phyloP scores from a whole-genome alignment of 2,888 invertebrate species.

The Ariolimax columbianus region DNA sequence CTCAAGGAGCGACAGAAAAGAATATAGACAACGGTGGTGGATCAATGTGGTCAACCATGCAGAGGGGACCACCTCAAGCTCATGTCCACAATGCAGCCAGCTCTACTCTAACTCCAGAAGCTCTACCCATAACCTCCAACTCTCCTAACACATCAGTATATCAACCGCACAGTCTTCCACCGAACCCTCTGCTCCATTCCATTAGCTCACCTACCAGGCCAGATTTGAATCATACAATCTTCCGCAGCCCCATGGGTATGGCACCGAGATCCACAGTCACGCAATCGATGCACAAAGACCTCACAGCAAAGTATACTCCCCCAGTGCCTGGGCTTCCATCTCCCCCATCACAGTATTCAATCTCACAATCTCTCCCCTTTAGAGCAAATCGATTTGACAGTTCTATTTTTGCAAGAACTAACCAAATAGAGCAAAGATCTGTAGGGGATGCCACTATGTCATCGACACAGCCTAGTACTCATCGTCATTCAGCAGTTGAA shows the following conservation, averaged over 20 bases:
- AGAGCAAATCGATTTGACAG: conserved; percentile 47
- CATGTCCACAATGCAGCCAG: conserved; percentile 19
- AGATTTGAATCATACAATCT: conserved; percentile 45
- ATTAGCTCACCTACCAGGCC: conserved; percentile 21
- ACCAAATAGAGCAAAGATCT: conserved; percentile 20
- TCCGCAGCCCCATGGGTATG: conserved; percentile 18
- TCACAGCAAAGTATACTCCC: conserved; percentile 42
- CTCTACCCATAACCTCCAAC: conserved; percentile 31
- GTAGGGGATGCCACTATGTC: not conserved
- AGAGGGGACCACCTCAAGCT: conserved; percentile 36
- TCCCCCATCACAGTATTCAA: conserved; percentile 36
- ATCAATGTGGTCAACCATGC: conserved; percentile 21
- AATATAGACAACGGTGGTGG: conserved; percentile 27
- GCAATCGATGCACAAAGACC: conserved; percentile 43
- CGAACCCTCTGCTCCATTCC: conserved; percentile 22
- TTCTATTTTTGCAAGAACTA: conserved; percentile 41
- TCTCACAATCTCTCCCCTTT: conserved; percentile 24
- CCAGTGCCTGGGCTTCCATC: conserved; percentile 34
- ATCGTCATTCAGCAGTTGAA: conserved; percentile 20
- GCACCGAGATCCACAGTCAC: not conserved
- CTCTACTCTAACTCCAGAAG: conserved; percentile 24
- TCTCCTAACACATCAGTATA: conserved; percentile 21
- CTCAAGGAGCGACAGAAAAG: conserved; percentile 24
- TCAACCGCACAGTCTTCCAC: conserved; percentile 42
- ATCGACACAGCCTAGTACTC: not conserved